Conservation (phyloP, 2,113 vertebrate genomes). For the Lasiurus borealis region DNA sequence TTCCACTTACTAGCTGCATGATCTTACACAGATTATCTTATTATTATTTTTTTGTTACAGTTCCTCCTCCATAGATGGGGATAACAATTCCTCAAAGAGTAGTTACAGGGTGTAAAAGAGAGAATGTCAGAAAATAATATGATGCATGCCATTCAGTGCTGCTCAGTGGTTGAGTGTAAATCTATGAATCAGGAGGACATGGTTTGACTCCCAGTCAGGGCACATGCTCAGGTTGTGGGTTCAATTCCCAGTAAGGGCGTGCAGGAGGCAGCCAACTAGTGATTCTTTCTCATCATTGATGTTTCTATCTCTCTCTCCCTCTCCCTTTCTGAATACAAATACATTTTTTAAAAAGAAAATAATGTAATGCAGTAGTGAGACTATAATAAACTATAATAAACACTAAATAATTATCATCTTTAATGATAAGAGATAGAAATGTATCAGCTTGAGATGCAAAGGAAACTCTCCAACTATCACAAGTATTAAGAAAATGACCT, state of each 20-base stretch:
- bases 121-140: background rate
- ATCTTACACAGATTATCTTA: background rate
- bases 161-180: no score
- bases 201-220: no score
- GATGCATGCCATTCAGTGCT: no score
- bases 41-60: background rate
- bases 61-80: background rate
- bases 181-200: no score
- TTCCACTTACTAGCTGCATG: background rate
- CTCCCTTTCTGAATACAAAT: no score
- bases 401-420: slow-evolving; percentile 3
- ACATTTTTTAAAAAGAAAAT: no score
- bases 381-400: background rate
- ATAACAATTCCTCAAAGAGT: background rate
- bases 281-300: no score
- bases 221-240: no score
- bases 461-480: background rate
- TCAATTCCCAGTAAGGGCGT: no score
- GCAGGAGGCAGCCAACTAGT: no score
- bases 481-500: background rate
- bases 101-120: background rate
- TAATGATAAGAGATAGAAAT: slow-evolving; percentile 42
- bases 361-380: background rate
- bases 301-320: no score
- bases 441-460: background rate